Evolutionary conservation across 2,797 vertebrate genomes (phyloP).

Genomic region (Chloroceryle amazona): DNA sequence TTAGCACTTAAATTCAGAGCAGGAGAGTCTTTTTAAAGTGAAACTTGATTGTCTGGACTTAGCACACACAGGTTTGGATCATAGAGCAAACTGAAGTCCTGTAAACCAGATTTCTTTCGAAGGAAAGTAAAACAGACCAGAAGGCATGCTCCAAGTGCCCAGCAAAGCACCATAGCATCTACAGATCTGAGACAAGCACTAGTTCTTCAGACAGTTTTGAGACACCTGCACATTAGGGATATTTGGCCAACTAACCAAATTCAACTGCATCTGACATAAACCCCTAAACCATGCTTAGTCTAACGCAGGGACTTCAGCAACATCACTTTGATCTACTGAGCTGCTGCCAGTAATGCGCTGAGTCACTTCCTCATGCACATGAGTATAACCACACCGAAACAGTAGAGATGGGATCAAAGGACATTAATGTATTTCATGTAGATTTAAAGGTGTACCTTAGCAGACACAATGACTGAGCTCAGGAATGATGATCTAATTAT

Average conservation of each 20-base stretch:
- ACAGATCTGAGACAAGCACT: background rate
- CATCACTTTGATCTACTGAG: background rate
- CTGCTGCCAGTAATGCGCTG: background rate
- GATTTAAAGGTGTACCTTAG: background rate
- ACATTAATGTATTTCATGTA: accelerated
- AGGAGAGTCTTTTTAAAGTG: background rate
- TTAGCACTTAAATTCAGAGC: background rate
- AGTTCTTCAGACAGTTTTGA: background rate
- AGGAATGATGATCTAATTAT: background rate
- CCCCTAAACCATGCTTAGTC: background rate
- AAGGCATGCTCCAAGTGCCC: accelerated
- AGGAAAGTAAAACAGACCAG: background rate
- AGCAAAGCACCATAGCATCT: background rate
- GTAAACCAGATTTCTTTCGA: background rate
- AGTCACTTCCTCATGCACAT: background rate
- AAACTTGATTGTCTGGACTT: background rate
- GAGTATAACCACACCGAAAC: background rate
- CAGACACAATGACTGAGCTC: background rate
- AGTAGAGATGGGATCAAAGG: background rate
- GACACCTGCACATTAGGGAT: too few relatives aligned
- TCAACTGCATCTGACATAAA: background rate
- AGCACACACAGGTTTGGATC: background rate
- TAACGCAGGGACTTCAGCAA: background rate
- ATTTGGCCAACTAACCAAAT: background rate
- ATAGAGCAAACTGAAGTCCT: background rate